Base-by-base conservation (phyloP, 2,888 invertebrate species). In the Drosophila kuntzei region DNA sequence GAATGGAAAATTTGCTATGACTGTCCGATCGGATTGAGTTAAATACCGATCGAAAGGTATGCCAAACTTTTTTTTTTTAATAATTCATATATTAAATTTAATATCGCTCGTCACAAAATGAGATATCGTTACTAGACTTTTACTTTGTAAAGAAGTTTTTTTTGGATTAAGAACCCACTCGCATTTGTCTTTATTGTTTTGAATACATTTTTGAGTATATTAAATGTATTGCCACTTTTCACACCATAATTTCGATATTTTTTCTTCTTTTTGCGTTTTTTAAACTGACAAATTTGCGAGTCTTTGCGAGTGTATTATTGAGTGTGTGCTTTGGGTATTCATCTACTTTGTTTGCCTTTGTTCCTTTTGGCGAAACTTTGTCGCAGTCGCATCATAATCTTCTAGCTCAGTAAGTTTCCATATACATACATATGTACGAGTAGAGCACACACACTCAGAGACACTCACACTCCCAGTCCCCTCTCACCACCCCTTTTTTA, bases 391-490 rank as follows among this genome's bases (percentile, higher is more conserved):
- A 41, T 29, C 76, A 71, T 64, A 70, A 69, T 82, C 82, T 83
- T 84, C 80, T 77, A 83, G 85, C 69, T 80, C 77, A 79, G 80
- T 69, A 79, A 80, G 66, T 73, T 76, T 69, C 49, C 55, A 53
- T 65, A 69, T 37, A n/a, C n/a, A n/a, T n/a, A n/a, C n/a, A n/a
- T n/a, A n/a, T n/a, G n/a, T n/a, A 41, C 7, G 39, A 60, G 8
- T 51, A 20, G 18, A 29, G 1, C 36, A 29, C 37, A 49, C 32
- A 12, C 47, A 27, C 14, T 27, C 20, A 37, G 27, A 36, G 16
- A 50, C 16, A 47, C 44, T 14, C 32, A 39, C 25, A 39, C 22
- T 22, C n/a, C n/a, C n/a, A n/a, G n/a, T n/a, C 20, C 32, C 16
- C 18, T 36, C 27, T n/a, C n/a, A 14, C 6, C 9, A 27, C 47